Evolutionary conservation across 2,797 vertebrate species (phyloP).

Genomic region (Notolepis coatsorum): DNA sequence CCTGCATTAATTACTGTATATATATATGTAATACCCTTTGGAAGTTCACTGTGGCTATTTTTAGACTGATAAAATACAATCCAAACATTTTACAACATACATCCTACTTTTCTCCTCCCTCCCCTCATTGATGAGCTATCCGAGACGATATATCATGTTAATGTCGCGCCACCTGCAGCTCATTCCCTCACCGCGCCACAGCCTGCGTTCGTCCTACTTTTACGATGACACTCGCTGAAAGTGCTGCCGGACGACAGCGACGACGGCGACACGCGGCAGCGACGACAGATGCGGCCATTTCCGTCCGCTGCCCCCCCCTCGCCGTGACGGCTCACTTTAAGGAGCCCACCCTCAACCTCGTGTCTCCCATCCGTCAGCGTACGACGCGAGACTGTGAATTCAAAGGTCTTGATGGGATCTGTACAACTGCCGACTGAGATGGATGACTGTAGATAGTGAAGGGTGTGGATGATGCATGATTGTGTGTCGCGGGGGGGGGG

Average conservation of each 20-base stretch:
- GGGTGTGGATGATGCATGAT: constrained; percentile 77
- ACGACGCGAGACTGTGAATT: constrained; percentile 50
- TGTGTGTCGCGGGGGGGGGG: no score
- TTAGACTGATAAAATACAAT: no score
- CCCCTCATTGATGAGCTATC: constrained; percentile 18
- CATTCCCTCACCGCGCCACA: constrained; percentile 3
- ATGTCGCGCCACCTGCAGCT: constrained; percentile 32
- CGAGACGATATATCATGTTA: constrained; percentile 34
- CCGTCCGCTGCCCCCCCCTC: constrained; percentile 35
- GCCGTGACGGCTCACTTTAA: constrained; percentile 37
- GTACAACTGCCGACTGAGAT: constrained; percentile 56
- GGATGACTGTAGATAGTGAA: constrained; percentile 69
- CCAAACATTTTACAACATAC: no score
- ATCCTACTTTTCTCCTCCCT: constrained; percentile 13
- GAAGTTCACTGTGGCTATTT: no score
- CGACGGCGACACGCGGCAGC: constrained; percentile 25
- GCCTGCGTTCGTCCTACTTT: no score
- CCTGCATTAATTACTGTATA: no score
- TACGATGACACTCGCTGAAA: no score
- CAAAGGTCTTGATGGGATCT: constrained; percentile 48
- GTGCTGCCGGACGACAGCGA: no score
- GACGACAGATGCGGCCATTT: constrained; percentile 67
- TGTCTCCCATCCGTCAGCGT: constrained; percentile 40
- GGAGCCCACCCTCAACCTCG: constrained; percentile 49
- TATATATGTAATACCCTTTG: no score